phyloP scores from a whole-genome alignment of 2,797 vertebrate species.

The Paedocypris micromegethes region DNA sequence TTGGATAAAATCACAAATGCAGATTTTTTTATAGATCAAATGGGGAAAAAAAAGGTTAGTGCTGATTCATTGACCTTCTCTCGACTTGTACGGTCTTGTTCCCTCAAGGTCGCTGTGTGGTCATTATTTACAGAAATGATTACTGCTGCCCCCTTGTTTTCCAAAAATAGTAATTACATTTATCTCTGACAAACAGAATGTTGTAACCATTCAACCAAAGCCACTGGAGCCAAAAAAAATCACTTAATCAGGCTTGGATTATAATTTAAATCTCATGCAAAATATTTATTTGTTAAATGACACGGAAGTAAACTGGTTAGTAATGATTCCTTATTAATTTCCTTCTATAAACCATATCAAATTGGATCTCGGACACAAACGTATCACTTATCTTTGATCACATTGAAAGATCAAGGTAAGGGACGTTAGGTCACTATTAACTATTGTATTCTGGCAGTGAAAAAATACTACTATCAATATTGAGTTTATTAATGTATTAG shows the following conservation, averaged over 20 bases:
- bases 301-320: not conserved
- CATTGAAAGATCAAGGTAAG: too few relatives aligned
- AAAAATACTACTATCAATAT: too few relatives aligned
- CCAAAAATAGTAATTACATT: slow-evolving; percentile 36
- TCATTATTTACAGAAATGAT: slow-evolving; percentile 49
- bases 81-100: slow-evolving; percentile 44
- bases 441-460: too few relatives aligned
- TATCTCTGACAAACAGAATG: slow-evolving; percentile 31
- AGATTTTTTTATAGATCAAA: slow-evolving; percentile 39
- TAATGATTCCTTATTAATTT: too few relatives aligned
- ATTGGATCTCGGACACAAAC: too few relatives aligned
- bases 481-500: too few relatives aligned
- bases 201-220: slow-evolving; percentile 30
- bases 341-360: too few relatives aligned
- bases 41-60: slow-evolving; percentile 23
- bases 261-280: slow-evolving; percentile 19
- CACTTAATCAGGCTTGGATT: slow-evolving; percentile 13
- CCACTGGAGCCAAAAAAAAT: slow-evolving; percentile 3
- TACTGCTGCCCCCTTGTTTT: slow-evolving; percentile 13
- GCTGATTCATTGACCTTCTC: slow-evolving; percentile 40
- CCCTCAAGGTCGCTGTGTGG: slow-evolving; percentile 34
- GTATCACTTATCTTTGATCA: too few relatives aligned
- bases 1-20: slow-evolving; percentile 45
- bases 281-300: slow-evolving; percentile 10
- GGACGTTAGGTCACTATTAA: too few relatives aligned